These are phyloP conservation scores for Scaptomyza pallida DNA, from an alignment of 1,140 invertebrate species.

Conservation along the genomic window DNA sequence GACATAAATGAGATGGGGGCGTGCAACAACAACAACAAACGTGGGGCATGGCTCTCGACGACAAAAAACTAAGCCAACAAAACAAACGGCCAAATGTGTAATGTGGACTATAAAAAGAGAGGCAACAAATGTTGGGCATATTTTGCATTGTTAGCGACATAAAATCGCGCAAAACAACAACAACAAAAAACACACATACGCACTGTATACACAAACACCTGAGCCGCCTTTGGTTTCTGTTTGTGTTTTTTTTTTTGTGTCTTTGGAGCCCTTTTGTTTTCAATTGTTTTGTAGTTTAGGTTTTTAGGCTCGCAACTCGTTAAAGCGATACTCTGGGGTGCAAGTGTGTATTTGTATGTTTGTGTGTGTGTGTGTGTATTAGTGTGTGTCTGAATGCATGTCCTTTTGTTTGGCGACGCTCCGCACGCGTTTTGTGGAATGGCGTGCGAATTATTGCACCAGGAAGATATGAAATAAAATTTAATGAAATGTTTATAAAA, in stretches of 20 bases:
- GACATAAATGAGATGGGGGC: constrained; percentile 34
- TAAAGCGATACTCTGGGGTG: constrained; percentile 54
- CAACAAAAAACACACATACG: constrained; percentile 3
- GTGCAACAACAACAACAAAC: background rate
- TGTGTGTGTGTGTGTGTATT: constrained; percentile 39
- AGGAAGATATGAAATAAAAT: constrained; percentile 83
- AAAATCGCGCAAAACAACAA: constrained; percentile 51
- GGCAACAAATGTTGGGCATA: constrained; percentile 73
- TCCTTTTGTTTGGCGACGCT: constrained; percentile 57
- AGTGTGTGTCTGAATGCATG: constrained; percentile 40
- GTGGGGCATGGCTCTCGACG: constrained; percentile 7
- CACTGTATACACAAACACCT: constrained; percentile 32
- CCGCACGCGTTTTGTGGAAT: constrained; percentile 77
- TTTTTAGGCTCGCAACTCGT: constrained; percentile 77
- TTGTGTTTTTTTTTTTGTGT: no score
- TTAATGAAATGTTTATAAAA: constrained; percentile 83
- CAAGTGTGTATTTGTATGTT: constrained; percentile 33
- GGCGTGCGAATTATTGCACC: constrained; percentile 82
- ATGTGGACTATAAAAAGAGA: constrained; percentile 36
- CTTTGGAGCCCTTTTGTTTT: constrained; percentile 66
- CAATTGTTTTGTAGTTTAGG: constrained; percentile 80
- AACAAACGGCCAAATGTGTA: constrained; percentile 28
- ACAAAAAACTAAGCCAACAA: constrained; percentile 69
- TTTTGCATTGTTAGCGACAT: constrained; percentile 73
- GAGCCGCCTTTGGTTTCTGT: constrained; percentile 43